Conservation (phyloP, 2,888 invertebrate genomes). For the Xanthorhoe designata region DNA sequence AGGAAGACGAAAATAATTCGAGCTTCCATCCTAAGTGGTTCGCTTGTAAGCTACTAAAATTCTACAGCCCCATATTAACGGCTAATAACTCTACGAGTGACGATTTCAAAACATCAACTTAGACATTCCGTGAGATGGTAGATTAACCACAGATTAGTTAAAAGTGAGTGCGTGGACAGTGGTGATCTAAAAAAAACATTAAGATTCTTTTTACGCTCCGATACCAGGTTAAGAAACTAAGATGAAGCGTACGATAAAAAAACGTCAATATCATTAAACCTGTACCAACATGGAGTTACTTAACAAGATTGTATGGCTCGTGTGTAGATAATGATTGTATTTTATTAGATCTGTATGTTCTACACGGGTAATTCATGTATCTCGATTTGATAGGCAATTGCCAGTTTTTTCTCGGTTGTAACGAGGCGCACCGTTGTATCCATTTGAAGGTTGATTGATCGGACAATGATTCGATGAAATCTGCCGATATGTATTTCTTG, state of each 20-base stretch:
- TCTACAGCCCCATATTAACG: conserved; percentile 66
- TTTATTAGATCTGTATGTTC: conserved; percentile 65
- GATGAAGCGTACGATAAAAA: conserved; percentile 71
- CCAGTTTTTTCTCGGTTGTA: conserved; percentile 36
- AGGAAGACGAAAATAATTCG: conserved; percentile 60
- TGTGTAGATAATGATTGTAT: conserved; percentile 71
- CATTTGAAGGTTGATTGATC: conserved; percentile 28
- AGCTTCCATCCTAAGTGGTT: conserved; percentile 68
- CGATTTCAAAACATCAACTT: conserved; percentile 74
- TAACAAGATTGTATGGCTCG: conserved; percentile 75
- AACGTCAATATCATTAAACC: conserved; percentile 77
- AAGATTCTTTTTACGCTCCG: conserved; percentile 59
- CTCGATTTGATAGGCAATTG: conserved; percentile 53
- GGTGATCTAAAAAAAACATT: conserved; percentile 60
- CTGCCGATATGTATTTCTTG: conserved; percentile 11
- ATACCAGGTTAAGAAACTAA: conserved; percentile 58
- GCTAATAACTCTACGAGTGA: conserved; percentile 74
- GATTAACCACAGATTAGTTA: conserved; percentile 57
- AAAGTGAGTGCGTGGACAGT: conserved; percentile 57
- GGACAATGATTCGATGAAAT: conserved; percentile 30
- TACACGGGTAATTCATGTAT: conserved; percentile 60
- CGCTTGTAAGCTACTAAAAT: conserved; percentile 69
- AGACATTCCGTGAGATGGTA: conserved; percentile 71
- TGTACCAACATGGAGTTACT: conserved; percentile 67
- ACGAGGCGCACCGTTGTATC: conserved; percentile 30